Percentiles rank a stretch among this genome's conserved stretches.
Conservation (phyloP, 2,888 invertebrate genomes). For the Imbricaverruca yamaguchii region DNA sequence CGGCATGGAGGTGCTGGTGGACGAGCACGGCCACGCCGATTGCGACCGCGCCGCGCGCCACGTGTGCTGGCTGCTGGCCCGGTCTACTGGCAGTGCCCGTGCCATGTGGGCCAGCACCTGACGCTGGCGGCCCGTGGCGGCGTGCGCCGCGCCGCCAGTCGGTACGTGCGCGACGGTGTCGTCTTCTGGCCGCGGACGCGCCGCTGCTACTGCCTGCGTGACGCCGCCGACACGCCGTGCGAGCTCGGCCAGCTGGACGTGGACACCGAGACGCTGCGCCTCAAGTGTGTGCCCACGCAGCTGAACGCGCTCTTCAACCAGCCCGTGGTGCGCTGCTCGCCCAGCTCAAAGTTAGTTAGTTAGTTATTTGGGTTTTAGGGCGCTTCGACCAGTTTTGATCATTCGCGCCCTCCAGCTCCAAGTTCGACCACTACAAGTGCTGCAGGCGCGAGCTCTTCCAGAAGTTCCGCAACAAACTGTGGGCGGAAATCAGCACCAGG, state of each 20-base stretch:
- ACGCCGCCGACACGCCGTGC: not conserved
- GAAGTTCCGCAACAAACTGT: not conserved
- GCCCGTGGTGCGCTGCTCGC: slow-evolving; percentile 10
- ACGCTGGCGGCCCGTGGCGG: not conserved
- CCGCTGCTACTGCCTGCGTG: not conserved
- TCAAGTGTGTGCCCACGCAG: not conserved
- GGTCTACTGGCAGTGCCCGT: not conserved
- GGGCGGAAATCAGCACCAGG: not conserved
- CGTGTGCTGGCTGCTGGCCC: not conserved
- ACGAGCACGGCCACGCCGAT: not conserved
- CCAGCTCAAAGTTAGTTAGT: not conserved
- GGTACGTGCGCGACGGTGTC: not conserved
- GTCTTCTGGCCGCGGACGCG: not conserved
- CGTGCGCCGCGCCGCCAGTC: not conserved
- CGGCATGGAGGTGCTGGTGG: not conserved
- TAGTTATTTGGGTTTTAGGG: too few relatives aligned
- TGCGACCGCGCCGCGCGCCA: not conserved
- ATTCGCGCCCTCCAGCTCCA: too few relatives aligned
- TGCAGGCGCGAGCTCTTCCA: slow-evolving; percentile 1
- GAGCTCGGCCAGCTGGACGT: not conserved
- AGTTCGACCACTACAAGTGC: not conserved
- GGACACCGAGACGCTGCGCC: not conserved
- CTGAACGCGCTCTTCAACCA: not conserved
- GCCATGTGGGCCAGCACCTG: not conserved
- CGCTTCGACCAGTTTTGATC: too few relatives aligned